Conservation (phyloP, 2,113 vertebrate genomes). For the Zosterops borbonicus region DNA sequence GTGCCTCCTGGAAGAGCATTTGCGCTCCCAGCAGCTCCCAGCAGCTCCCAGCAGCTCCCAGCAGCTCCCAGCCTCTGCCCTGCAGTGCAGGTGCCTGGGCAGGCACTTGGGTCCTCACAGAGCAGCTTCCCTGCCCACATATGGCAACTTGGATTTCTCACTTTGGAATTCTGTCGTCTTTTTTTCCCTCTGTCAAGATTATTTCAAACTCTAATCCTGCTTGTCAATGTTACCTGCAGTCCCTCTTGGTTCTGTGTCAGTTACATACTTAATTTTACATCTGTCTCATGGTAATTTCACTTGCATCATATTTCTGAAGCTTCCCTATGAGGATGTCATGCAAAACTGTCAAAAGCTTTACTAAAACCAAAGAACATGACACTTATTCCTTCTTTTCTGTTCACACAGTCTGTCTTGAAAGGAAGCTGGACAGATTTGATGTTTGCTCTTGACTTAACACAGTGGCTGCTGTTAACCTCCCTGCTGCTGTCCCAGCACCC, state of each 20-base stretch:
- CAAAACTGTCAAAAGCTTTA: not conserved
- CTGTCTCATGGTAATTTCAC: not conserved
- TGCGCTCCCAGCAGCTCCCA: not conserved
- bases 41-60: not conserved
- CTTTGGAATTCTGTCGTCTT: not conserved
- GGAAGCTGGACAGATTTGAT: not conserved
- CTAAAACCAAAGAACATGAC: not conserved
- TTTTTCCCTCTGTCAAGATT: not conserved
- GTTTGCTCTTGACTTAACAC: not conserved
- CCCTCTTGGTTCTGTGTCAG: not conserved
- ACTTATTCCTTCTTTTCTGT: not conserved
- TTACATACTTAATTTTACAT: conserved; percentile 3
- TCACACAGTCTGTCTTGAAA: not conserved
- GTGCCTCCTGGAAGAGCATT: not conserved
- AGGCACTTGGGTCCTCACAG: rapidly evolving
- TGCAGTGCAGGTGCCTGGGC: rapidly evolving
- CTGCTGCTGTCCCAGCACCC: not conserved
- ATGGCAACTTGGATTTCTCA: not conserved
- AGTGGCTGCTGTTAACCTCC: not conserved
- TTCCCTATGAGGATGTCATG: not conserved
- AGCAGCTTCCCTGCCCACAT: not conserved
- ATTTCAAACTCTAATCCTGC: not conserved
- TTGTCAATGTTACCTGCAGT: not conserved
- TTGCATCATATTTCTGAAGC: not conserved
- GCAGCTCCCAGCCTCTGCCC: not conserved